A percentile compares a stretch with the other conserved stretches of the same genome.
These are phyloP conservation scores for Pimephales promelas DNA, from an alignment of 2,113 vertebrate genomes.

Conservation along the genomic window DNA sequence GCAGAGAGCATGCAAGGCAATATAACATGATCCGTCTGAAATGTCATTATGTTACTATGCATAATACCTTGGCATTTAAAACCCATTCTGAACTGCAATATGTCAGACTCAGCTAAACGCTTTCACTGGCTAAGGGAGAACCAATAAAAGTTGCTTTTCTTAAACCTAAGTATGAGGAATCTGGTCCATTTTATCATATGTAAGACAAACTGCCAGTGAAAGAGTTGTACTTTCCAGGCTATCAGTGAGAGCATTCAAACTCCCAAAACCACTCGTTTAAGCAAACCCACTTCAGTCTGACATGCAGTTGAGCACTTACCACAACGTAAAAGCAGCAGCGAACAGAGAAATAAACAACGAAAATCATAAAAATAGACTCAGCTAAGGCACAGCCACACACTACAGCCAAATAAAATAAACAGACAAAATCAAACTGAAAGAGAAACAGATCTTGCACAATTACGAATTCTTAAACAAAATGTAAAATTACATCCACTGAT, in stretches of 20 bases:
- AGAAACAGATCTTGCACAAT: background rate
- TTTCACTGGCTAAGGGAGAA: slow-evolving; percentile 72
- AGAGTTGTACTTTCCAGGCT: slow-evolving; percentile 69
- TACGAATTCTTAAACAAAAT: slow-evolving; percentile 7
- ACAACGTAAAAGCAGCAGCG: slow-evolving; percentile 84
- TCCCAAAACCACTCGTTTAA: slow-evolving; percentile 57
- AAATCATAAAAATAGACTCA: slow-evolving; percentile 74
- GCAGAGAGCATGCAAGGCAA: slow-evolving; percentile 74
- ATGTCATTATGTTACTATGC: slow-evolving; percentile 38
- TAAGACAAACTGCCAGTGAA: slow-evolving; percentile 71
- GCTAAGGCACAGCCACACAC: slow-evolving; percentile 54
- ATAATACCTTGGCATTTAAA: slow-evolving; percentile 54
- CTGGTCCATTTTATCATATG: background rate
- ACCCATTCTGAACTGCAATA: slow-evolving; percentile 33
- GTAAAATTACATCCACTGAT: slow-evolving; percentile 31
- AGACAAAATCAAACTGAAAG: slow-evolving; percentile 26
- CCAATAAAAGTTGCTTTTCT: background rate
- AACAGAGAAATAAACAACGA: slow-evolving; percentile 79
- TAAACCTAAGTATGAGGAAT: background rate
- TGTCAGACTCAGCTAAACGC: slow-evolving; percentile 61
- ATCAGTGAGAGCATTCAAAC: slow-evolving; percentile 68
- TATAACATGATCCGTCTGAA: slow-evolving; percentile 46
- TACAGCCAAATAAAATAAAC: slow-evolving; percentile 51
- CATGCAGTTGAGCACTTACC: slow-evolving; percentile 83
- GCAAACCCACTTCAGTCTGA: slow-evolving; percentile 79